Percentiles rank a stretch among this genome's conserved stretches.
These are phyloP conservation scores for Cepaea hortensis DNA, from an alignment of 2,888 invertebrate genomes.

Conservation along the genomic window DNA sequence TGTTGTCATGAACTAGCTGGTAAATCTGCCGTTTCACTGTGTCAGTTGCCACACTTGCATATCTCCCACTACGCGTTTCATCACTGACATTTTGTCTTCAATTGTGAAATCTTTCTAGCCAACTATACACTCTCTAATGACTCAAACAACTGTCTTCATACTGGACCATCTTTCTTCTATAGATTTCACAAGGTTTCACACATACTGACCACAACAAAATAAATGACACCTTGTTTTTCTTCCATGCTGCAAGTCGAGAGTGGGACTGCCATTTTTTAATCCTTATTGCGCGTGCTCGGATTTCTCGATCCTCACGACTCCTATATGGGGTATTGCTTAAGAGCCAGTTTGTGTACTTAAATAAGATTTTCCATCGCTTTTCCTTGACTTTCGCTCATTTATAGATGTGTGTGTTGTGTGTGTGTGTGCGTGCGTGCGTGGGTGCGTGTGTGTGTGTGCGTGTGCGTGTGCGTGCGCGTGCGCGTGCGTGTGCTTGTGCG, in stretches of 20 bases:
- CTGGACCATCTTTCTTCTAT: background rate
- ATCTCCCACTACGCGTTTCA: background rate
- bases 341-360: too few relatives aligned
- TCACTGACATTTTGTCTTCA: background rate
- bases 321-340: too few relatives aligned
- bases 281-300: background rate
- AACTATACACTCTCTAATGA: background rate
- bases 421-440: too few relatives aligned
- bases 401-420: too few relatives aligned
- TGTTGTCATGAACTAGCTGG: too few relatives aligned
- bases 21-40: background rate
- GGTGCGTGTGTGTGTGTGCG: too few relatives aligned
- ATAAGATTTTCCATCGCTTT: too few relatives aligned
- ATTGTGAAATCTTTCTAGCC: background rate
- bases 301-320: background rate
- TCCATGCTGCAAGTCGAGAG: background rate
- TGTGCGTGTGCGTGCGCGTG: too few relatives aligned
- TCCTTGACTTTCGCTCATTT: too few relatives aligned
- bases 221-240: background rate
- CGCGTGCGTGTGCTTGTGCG: too few relatives aligned
- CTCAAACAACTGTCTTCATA: background rate
- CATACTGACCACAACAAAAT: background rate
- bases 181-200: background rate
- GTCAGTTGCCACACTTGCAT: background rate
- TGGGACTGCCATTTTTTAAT: background rate